These are phyloP conservation scores for Ia io DNA, from an alignment of 2,113 vertebrate genomes.

Conservation along the genomic window DNA sequence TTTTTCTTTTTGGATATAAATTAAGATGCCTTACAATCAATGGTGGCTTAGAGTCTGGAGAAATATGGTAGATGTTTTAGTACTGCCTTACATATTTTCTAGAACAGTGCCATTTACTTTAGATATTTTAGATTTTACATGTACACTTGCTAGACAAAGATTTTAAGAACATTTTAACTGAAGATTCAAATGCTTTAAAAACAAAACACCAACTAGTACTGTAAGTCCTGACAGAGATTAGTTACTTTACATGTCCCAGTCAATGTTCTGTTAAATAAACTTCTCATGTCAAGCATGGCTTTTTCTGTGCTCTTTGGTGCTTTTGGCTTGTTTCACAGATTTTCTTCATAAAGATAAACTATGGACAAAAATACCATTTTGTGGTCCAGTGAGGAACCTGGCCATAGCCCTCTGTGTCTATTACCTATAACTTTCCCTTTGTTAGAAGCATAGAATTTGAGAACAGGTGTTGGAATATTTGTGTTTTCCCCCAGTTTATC, in stretches of 20 bases:
- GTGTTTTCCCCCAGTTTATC: constrained; percentile 50
- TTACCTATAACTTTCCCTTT: constrained; percentile 55
- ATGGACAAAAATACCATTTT: constrained; percentile 73
- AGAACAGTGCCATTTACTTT: neutral
- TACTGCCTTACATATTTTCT: neutral
- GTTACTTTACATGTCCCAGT: constrained; percentile 69
- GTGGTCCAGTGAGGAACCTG: constrained; percentile 55
- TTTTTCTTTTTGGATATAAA: neutral
- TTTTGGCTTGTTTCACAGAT: constrained; percentile 78
- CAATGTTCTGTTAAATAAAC: constrained; percentile 80
- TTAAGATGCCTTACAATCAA: neutral
- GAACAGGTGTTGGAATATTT: constrained; percentile 54
- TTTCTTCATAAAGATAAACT: constrained; percentile 69
- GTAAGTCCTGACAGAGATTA: constrained; percentile 65
- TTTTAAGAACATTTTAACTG: constrained; percentile 50
- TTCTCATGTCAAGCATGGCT: constrained; percentile 68
- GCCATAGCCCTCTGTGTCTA: constrained; percentile 30
- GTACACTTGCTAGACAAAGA: constrained; percentile 36
- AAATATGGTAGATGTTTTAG: neutral
- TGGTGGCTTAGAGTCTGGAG: neutral
- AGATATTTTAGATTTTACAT: constrained; percentile 48
- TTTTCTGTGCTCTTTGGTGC: constrained; percentile 76
- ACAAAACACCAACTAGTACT: constrained; percentile 7
- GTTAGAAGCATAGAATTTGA: constrained; percentile 32
- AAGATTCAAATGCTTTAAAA: constrained; percentile 54